Conservation (phyloP, 92 coral and sea anemone species). For the Metridium senile region DNA sequence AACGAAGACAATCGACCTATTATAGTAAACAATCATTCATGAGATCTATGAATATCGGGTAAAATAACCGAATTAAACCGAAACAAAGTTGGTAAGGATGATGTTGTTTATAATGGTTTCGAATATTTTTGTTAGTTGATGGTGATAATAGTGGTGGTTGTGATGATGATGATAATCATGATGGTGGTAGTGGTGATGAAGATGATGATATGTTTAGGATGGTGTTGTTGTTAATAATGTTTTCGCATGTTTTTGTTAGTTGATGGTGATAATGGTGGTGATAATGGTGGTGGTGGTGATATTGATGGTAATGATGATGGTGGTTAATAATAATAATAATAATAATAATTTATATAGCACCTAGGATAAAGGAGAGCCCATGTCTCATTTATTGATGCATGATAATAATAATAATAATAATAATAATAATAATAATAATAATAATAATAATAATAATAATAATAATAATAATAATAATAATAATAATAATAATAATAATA, state of each 20-base stretch:
- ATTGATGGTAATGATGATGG: background rate
- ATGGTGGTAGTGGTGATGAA: background rate
- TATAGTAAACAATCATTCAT: too few species aligned
- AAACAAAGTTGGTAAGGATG: background rate
- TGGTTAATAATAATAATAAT: background rate
- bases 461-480: too few species aligned
- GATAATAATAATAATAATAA: too few species aligned
- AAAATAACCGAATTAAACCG: background rate
- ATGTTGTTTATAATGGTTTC: background rate
- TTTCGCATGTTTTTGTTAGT: background rate
- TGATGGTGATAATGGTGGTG: background rate
- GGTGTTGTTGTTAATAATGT: background rate
- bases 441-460: too few species aligned
- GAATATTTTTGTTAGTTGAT: background rate
- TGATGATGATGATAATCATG: background rate
- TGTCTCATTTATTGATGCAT: too few species aligned
- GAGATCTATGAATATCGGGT: too few species aligned
- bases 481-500: too few species aligned
- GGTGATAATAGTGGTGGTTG: background rate
- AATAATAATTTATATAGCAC: too few species aligned
- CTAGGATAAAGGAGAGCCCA: too few species aligned
- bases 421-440: too few species aligned
- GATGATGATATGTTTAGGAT: background rate
- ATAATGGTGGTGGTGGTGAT: background rate
- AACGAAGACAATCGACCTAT: slow-evolving; percentile 49